Evolutionary conservation across 2,797 vertebrate genomes (phyloP).

Genomic region (Chrosomus eos): DNA sequence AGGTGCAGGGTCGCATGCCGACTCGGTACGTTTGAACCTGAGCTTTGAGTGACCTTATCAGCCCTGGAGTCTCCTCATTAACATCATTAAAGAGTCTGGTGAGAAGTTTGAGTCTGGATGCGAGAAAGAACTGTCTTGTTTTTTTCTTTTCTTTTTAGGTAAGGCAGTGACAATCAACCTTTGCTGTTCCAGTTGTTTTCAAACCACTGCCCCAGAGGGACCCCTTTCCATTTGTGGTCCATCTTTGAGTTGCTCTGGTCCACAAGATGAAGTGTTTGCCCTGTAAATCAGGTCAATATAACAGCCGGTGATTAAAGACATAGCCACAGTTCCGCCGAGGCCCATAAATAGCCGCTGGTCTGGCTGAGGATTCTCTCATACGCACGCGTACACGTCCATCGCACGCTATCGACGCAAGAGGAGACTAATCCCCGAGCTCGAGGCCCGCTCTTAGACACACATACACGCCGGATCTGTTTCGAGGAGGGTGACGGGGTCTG

Average conservation of each 20-base stretch:
- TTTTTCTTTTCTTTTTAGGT: not conserved
- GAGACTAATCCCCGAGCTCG: conserved; percentile 68
- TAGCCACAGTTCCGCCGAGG: conserved; percentile 62
- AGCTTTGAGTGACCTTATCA: conserved; percentile 37
- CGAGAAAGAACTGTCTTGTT: not conserved
- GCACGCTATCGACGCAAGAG: conserved; percentile 67
- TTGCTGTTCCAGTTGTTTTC: conserved; percentile 32
- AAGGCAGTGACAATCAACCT: conserved; percentile 30
- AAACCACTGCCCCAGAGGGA: conserved; percentile 59
- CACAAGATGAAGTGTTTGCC: conserved; percentile 64
- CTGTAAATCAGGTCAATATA: conserved; percentile 69
- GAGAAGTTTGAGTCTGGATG: not conserved
- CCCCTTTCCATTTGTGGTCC: conserved; percentile 34
- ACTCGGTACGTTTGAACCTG: conserved; percentile 33
- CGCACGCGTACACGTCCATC: conserved; percentile 64
- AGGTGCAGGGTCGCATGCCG: conserved; percentile 35
- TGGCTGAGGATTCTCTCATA: conserved; percentile 51
- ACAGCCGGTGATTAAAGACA: conserved; percentile 70
- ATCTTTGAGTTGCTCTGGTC: conserved; percentile 52
- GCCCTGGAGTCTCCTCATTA: conserved; percentile 24
- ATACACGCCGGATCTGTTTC: conserved; percentile 78
- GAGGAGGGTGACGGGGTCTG: conserved; percentile 76
- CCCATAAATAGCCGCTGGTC: conserved; percentile 58
- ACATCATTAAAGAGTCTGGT: not conserved
- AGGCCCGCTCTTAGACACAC: conserved; percentile 72